Evolutionary conservation across 1,140 invertebrate genomes (phyloP).

Genomic region (Atta cephalotes): DNA sequence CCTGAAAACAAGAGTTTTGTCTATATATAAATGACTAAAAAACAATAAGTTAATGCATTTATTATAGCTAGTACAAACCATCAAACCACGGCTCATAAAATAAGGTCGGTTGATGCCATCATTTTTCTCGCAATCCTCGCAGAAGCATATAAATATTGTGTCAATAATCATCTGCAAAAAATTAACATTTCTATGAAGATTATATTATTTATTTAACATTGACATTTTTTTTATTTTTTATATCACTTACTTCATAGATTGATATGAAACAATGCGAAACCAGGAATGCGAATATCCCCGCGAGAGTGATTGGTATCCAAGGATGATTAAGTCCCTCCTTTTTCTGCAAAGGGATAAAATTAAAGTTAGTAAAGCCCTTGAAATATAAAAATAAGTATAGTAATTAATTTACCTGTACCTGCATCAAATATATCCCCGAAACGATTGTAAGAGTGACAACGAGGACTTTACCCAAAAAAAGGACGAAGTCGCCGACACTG

Average conservation of each 20-base stretch:
- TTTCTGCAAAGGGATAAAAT: constrained; percentile 82
- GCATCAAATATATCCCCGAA: constrained; percentile 88
- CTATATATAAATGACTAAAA: background rate
- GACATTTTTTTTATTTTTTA: background rate
- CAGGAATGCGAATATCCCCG: constrained; percentile 90
- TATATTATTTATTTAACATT: constrained; percentile 14
- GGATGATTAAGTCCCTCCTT: constrained; percentile 89
- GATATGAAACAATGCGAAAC: constrained; percentile 92
- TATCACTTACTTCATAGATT: constrained; percentile 90
- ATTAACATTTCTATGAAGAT: constrained; percentile 7
- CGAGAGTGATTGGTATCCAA: constrained; percentile 90
- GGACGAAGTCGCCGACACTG: constrained; percentile 92
- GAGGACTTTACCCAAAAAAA: constrained; percentile 91
- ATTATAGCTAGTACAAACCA: constrained; percentile 82
- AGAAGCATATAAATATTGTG: constrained; percentile 94
- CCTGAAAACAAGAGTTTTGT: constrained; percentile 78
- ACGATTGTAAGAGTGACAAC: constrained; percentile 89
- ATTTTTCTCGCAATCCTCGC: constrained; percentile 92
- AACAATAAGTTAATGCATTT: background rate
- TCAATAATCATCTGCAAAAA: constrained; percentile 92
- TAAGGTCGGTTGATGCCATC: constrained; percentile 91
- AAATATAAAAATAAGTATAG: background rate
- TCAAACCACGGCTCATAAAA: constrained; percentile 91
- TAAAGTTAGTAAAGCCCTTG: constrained; percentile 14
- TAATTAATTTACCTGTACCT: constrained; percentile 83